A percentile compares a stretch with the other conserved stretches of the same genome.
Evolutionary conservation across 2,797 vertebrate genomes (phyloP).

Genomic region (Mus minutoides): DNA sequence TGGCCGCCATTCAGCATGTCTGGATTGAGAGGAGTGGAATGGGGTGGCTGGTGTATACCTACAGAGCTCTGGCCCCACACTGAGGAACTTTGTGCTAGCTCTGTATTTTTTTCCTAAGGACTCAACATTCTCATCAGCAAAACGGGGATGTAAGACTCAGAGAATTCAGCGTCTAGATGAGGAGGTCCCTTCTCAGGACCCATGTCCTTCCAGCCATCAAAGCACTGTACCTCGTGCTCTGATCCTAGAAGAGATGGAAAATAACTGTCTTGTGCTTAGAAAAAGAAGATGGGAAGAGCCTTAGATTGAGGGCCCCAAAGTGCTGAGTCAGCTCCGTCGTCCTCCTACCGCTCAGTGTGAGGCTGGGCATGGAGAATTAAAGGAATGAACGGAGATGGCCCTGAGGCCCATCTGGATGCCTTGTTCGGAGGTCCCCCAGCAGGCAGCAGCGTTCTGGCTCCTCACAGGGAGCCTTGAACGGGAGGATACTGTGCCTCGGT

Average conservation of each 20-base stretch:
- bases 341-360: accelerated
- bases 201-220: not conserved
- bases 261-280: not conserved
- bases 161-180: not conserved
- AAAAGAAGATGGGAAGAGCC: not conserved
- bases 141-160: not conserved
- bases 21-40: accelerated
- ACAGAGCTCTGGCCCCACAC: not conserved
- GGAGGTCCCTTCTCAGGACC: not conserved
- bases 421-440: not conserved
- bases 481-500: accelerated
- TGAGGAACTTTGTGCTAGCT: not conserved
- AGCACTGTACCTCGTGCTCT: not conserved
- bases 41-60: accelerated
- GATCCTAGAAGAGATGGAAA: not conserved
- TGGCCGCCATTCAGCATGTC: not conserved
- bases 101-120: not conserved
- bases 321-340: accelerated
- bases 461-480: not conserved
- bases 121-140: not conserved
- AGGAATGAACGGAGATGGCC: not conserved
- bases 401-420: accelerated
- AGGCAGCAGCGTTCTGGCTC: accelerated
- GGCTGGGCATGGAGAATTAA: not conserved
- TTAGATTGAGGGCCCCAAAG: accelerated